Evolutionary conservation across 2,888 invertebrate genomes (phyloP).

Genomic region (Taphrorychus bicolor): DNA sequence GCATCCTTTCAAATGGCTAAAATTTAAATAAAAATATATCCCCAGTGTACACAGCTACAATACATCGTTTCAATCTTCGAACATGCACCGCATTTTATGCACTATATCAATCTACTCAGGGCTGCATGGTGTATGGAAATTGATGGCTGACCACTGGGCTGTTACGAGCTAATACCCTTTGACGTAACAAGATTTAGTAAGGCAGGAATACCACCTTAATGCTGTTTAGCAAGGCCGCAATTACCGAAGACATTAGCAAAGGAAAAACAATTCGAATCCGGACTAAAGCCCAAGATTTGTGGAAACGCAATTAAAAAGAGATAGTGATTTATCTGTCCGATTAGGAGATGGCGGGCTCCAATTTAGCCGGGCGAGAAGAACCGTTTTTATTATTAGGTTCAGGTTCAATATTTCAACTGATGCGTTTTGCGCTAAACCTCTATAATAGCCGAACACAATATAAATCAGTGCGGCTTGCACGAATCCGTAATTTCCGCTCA

Average conservation of each 20-base stretch:
- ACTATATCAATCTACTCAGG: not conserved
- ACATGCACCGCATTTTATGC: conserved; percentile 10
- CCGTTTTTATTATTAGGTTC: not conserved
- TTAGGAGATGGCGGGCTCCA: conserved; percentile 13
- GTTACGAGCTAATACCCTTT: not conserved
- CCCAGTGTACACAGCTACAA: conserved; percentile 8
- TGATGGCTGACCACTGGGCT: no score
- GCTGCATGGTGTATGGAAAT: no score
- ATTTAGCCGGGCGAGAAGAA: conserved; percentile 8
- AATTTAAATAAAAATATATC: conserved; percentile 33
- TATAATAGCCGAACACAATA: not conserved
- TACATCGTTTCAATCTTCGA: conserved; percentile 12
- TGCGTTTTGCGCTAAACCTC: not conserved
- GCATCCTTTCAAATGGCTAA: conserved; percentile 15
- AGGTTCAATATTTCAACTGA: not conserved
- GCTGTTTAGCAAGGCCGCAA: no score
- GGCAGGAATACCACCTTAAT: not conserved
- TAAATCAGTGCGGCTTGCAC: not conserved
- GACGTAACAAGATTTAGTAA: not conserved
- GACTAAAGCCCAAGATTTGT: conserved; percentile 7
- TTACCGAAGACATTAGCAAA: not conserved
- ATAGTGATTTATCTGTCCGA: conserved; percentile 21
- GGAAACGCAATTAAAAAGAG: conserved; percentile 17
- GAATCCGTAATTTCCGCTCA: not conserved
- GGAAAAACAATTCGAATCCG: not conserved